These are phyloP conservation scores for Campylomormyrus tamandua DNA, from an alignment of 2,113 vertebrate genomes.

Conservation along the genomic window DNA sequence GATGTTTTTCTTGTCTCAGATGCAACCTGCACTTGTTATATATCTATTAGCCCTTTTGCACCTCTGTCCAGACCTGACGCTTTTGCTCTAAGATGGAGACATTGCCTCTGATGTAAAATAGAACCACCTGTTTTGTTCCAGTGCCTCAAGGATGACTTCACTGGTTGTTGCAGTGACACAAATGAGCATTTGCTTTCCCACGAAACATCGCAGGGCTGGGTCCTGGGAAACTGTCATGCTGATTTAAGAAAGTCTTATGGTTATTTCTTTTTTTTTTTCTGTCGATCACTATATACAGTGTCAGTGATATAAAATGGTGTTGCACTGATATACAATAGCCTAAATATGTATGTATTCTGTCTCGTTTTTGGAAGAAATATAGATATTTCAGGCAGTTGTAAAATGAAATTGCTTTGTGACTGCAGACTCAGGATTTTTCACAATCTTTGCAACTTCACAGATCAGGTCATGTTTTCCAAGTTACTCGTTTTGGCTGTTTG, in stretches of 20 bases:
- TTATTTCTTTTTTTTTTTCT: not conserved
- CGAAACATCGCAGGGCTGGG: not conserved
- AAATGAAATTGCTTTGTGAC: not conserved
- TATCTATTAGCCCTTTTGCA: not conserved
- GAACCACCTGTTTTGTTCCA: not conserved
- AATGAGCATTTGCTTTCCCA: not conserved
- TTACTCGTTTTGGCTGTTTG: not conserved
- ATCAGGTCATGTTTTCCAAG: not conserved
- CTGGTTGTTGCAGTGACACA: not conserved
- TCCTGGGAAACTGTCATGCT: not conserved
- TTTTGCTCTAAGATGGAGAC: not conserved
- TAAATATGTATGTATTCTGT: not conserved
- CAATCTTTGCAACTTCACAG: not conserved
- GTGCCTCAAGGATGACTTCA: not conserved
- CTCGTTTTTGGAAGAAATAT: not conserved
- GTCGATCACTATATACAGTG: not conserved
- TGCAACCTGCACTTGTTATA: not conserved
- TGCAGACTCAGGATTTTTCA: not conserved
- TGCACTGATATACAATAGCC: not conserved
- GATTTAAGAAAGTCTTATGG: not conserved
- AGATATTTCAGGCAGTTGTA: not conserved
- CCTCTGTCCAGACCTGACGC: not conserved
- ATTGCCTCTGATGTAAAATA: not conserved
- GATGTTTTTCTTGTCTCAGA: not conserved
- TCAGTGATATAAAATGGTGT: not conserved